Evolutionary conservation across 2,113 vertebrate genomes (phyloP).

Genomic region (Piaya cayana): DNA sequence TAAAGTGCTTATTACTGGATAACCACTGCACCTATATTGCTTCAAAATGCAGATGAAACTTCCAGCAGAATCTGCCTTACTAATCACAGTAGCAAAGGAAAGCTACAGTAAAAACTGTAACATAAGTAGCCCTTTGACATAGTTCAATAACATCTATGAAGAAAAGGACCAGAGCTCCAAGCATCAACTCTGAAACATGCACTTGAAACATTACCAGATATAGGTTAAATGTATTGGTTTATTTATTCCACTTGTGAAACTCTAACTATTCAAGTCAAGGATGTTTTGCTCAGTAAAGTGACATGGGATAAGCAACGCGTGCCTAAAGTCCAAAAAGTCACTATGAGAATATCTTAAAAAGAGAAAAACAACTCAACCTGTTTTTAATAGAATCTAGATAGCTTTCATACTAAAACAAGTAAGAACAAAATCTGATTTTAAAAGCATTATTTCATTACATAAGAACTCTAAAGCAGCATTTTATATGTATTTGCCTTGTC

Average conservation of each 20-base stretch:
- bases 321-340: not conserved
- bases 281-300: not conserved
- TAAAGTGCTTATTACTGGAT: not conserved
- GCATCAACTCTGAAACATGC: not conserved
- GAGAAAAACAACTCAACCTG: not conserved
- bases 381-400: not conserved
- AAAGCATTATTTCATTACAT: not conserved
- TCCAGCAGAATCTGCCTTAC: not conserved
- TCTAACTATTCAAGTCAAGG: not conserved
- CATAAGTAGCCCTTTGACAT: not conserved
- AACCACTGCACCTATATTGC: not conserved
- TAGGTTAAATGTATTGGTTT: slow-evolving; percentile 3
- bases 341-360: not conserved
- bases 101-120: not conserved
- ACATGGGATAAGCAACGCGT: not conserved
- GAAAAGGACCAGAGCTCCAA: not conserved
- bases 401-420: not conserved
- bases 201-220: not conserved
- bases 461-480: not conserved
- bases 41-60: not conserved
- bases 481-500: not conserved
- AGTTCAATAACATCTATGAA: not conserved
- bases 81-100: not conserved
- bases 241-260: not conserved
- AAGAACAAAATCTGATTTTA: not conserved